A percentile compares a stretch with the other conserved stretches of the same genome.
phyloP scores from a whole-genome alignment of 2,113 vertebrate genomes.

The Bos javanicus region DNA sequence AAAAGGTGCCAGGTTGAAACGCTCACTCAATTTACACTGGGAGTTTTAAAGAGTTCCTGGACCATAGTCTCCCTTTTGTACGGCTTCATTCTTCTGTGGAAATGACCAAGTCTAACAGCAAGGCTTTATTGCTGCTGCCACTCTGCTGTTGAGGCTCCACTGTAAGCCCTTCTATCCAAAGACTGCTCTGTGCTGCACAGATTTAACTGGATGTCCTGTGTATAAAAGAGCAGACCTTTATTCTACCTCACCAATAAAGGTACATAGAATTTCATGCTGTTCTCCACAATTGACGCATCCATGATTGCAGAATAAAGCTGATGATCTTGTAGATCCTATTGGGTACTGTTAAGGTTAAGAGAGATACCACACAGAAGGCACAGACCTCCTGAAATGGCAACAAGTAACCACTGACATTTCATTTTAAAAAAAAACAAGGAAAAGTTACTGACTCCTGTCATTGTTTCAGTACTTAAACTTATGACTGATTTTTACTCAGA shows the following conservation, averaged over 20 bases:
- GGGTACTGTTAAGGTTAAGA: background rate
- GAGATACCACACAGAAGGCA: background rate
- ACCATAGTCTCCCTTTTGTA: background rate
- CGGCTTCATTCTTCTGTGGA: background rate
- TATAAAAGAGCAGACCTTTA: background rate
- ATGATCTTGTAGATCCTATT: background rate
- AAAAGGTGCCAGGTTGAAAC: background rate
- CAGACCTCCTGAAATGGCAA: background rate
- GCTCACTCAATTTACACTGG: background rate
- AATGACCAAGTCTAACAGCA: background rate
- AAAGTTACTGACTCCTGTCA: background rate
- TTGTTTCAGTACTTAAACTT: background rate
- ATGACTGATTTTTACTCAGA: background rate
- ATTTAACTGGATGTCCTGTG: no score
- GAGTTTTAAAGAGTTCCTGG: background rate
- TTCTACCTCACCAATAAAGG: background rate
- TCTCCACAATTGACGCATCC: background rate
- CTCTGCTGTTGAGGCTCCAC: background rate
- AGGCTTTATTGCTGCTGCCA: background rate
- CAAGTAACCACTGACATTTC: background rate
- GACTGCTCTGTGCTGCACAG: background rate
- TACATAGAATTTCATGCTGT: background rate
- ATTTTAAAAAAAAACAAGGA: background rate
- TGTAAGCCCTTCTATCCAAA: background rate
- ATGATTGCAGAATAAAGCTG: background rate